phyloP scores from a whole-genome alignment of 2,113 vertebrate species.

The Platycercus adscitus region DNA sequence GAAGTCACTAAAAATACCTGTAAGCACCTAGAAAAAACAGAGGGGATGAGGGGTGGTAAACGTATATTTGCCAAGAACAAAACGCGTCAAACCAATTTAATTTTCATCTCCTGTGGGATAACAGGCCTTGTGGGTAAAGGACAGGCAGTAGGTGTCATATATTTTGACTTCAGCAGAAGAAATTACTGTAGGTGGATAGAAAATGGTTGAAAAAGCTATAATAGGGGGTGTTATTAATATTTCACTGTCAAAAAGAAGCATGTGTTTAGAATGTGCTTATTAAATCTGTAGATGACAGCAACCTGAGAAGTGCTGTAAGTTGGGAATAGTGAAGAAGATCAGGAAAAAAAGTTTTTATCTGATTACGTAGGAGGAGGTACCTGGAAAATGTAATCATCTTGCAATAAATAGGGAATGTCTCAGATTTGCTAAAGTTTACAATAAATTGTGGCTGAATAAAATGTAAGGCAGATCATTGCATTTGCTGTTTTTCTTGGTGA shows the following conservation, averaged over 20 bases:
- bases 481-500: background rate
- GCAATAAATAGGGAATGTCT: background rate
- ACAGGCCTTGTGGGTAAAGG: background rate
- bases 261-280: conserved; percentile 14
- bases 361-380: background rate
- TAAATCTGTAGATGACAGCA: background rate
- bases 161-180: conserved; percentile 26
- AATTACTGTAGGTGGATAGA: conserved; percentile 15
- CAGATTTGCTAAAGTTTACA: background rate
- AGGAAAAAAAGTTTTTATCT: background rate
- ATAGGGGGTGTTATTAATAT: conserved; percentile 7
- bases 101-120: background rate
- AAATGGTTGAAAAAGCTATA: conserved; percentile 18
- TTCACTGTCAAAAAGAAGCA: background rate
- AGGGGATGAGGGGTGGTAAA: background rate
- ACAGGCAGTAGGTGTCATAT: background rate
- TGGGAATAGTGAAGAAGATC: background rate
- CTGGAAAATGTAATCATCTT: background rate
- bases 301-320: background rate
- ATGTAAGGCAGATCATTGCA: background rate
- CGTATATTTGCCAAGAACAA: conserved; percentile 23
- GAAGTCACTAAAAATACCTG: background rate
- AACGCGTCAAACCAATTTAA: conserved; percentile 33
- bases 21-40: conserved; percentile 9
- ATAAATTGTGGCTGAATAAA: background rate